Evolutionary conservation across 1,140 invertebrate species (phyloP).

Genomic region (Heliconius congener): DNA sequence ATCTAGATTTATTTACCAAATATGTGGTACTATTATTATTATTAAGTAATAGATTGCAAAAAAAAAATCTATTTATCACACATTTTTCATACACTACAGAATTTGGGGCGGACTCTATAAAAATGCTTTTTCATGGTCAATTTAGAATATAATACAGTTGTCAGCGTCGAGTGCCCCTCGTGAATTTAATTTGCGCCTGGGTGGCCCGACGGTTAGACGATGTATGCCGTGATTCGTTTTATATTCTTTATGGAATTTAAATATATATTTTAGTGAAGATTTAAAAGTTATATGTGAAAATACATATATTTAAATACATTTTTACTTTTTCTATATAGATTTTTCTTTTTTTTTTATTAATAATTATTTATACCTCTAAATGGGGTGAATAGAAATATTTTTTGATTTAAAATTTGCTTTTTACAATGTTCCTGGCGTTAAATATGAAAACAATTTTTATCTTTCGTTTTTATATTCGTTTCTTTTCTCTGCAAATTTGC

Average conservation of each 20-base stretch:
- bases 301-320: no score
- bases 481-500: no score
- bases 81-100: conserved; percentile 15
- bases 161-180: conserved; percentile 58
- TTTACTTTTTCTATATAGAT: no score
- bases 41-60: neutral
- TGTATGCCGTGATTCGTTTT: neutral
- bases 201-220: conserved; percentile 27
- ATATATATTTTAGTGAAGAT: neutral
- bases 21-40: no score
- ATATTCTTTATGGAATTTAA: conserved; percentile 10
- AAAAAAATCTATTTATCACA: neutral
- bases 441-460: no score
- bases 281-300: neutral
- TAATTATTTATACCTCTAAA: no score
- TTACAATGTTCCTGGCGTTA: no score
- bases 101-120: conserved; percentile 37
- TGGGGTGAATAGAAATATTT: no score
- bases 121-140: conserved; percentile 75
- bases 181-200: conserved; percentile 70
- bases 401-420: no score
- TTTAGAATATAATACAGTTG: conserved; percentile 74
- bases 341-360: no score
- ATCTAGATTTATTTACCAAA: no score
- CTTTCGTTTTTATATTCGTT: no score